Percentiles rank a stretch among this genome's conserved stretches.
Conservation (phyloP, 2,888 invertebrate genomes). For the Drosophila vallismaia region DNA sequence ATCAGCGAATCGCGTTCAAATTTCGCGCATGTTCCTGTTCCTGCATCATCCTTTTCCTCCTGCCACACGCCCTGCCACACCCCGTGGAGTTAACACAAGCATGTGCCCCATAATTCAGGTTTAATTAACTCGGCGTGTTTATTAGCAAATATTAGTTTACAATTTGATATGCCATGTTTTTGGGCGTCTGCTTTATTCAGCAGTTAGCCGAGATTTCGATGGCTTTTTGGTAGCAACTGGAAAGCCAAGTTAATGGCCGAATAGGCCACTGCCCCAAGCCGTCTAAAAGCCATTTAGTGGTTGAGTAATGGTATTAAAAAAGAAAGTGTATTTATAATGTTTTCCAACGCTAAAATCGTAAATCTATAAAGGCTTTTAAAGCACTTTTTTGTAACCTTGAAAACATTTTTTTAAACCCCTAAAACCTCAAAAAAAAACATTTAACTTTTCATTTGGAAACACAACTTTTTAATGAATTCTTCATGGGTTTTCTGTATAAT, state of each 20-base stretch:
- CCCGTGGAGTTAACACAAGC: constrained; percentile 48
- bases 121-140: constrained; percentile 81
- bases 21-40: constrained; percentile 64
- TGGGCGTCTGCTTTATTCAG: constrained; percentile 19
- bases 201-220: constrained; percentile 51
- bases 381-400: too few species aligned
- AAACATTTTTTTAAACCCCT: too few species aligned
- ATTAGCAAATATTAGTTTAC: constrained; percentile 83
- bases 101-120: constrained; percentile 78
- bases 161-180: constrained; percentile 70
- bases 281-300: too few species aligned
- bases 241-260: too few species aligned
- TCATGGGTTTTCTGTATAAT: too few species aligned
- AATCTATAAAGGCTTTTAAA: too few species aligned
- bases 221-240: constrained; percentile 3
- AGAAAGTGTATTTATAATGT: too few species aligned
- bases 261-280: background rate
- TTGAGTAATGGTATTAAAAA: too few species aligned
- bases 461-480: too few species aligned
- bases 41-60: constrained; percentile 26
- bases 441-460: too few species aligned
- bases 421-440: too few species aligned
- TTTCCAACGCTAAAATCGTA: too few species aligned
- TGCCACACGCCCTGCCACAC: background rate
- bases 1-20: constrained; percentile 79